Evolutionary conservation across 2,113 vertebrate genomes (phyloP).

Genomic region (Carlito syrichta): DNA sequence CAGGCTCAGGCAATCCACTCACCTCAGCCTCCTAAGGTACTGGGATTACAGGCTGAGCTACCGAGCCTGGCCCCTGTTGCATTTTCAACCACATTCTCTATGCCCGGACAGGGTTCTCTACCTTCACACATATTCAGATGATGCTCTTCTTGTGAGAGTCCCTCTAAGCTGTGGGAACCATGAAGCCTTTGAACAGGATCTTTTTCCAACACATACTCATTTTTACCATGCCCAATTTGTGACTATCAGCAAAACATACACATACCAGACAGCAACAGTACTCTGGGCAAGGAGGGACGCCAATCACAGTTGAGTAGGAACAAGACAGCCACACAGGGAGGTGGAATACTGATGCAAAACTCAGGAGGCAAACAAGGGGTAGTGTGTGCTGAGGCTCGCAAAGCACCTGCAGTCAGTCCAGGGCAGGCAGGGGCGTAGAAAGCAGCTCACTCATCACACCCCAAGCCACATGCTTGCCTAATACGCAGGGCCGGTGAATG

Average conservation of each 20-base stretch:
- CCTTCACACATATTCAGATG: background rate
- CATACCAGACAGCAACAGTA: background rate
- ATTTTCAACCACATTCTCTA: background rate
- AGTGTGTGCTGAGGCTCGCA: background rate
- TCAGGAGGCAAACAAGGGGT: too few relatives aligned
- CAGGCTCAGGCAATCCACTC: too few relatives aligned
- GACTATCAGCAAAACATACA: background rate
- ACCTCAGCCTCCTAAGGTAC: too few relatives aligned
- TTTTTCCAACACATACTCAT: background rate
- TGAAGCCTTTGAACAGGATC: background rate
- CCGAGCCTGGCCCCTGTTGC: too few relatives aligned
- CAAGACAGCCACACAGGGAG: rapidly evolving
- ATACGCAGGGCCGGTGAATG: background rate
- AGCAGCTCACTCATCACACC: too few relatives aligned
- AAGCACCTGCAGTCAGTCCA: rapidly evolving
- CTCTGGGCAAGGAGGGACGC: background rate
- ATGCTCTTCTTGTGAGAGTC: background rate
- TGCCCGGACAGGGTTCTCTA: background rate
- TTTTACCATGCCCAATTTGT: background rate
- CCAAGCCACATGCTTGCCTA: background rate
- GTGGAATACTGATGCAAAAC: background rate
- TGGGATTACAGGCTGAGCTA: too few relatives aligned
- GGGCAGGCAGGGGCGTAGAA: too few relatives aligned
- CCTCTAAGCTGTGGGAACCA: rapidly evolving
- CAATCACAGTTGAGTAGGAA: background rate